Conservation (phyloP, 1,140 invertebrate species). For the Anthonomus grandis region DNA sequence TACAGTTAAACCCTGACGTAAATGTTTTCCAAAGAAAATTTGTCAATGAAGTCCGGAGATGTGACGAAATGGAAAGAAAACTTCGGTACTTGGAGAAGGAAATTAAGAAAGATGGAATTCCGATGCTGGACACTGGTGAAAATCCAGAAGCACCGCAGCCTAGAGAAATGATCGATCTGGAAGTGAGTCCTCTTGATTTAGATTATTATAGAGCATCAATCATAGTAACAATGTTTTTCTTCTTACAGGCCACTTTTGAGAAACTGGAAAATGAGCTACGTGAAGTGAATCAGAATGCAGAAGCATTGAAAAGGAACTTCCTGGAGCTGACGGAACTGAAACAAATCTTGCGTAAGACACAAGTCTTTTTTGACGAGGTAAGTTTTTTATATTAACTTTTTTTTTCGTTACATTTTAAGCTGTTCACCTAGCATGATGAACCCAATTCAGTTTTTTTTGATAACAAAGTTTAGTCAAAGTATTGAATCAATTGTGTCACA, state of each 20-base stretch:
- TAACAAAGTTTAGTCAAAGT: constrained; percentile 16
- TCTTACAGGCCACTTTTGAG: constrained; percentile 84
- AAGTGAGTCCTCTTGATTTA: no score
- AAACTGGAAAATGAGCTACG: constrained; percentile 92
- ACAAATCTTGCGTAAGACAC: constrained; percentile 93
- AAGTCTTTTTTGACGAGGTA: constrained; percentile 98
- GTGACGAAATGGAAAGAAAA: constrained; percentile 95
- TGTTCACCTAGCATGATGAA: constrained; percentile 43
- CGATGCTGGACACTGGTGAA: constrained; percentile 95
- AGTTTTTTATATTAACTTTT: constrained; percentile 43
- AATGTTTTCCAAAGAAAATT: constrained; percentile 96
- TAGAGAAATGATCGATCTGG: constrained; percentile 98
- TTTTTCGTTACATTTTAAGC: constrained; percentile 15
- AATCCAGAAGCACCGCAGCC: constrained; percentile 98
- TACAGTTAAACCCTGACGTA: constrained; percentile 87
- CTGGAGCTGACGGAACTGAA: constrained; percentile 94
- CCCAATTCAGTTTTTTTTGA: constrained; percentile 5
- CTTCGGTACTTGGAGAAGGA: constrained; percentile 95
- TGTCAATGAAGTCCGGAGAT: constrained; percentile 90
- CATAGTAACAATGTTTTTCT: no score
- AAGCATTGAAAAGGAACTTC: constrained; percentile 93
- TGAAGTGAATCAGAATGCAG: constrained; percentile 97
- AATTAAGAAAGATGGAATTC: constrained; percentile 95
- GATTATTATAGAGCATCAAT: no score
- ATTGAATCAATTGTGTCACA: background rate